phyloP scores from a whole-genome alignment of 1,140 invertebrate species.

The Reticulitermes speratus region DNA sequence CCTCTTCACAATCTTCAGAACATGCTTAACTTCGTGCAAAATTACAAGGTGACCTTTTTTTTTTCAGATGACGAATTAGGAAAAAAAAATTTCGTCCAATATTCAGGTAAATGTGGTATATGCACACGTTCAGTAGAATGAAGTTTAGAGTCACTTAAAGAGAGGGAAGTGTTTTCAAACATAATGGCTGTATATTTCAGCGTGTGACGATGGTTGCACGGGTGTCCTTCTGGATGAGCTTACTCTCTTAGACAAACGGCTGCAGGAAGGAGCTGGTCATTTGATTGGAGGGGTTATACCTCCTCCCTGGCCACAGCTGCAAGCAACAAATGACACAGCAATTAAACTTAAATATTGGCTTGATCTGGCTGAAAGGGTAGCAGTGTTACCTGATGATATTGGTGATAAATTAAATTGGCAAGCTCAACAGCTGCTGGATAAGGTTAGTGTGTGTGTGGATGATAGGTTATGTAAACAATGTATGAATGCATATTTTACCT shows the following conservation, averaged over 20 bases:
- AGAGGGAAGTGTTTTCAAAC: neutral
- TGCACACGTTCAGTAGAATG: no score
- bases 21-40: no score
- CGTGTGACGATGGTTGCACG: conserved; percentile 89
- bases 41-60: no score
- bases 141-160: neutral
- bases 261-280: conserved; percentile 54
- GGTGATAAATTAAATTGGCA: conserved; percentile 39
- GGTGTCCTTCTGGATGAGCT: conserved; percentile 76
- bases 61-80: no score
- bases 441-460: conserved; percentile 33
- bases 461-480: neutral
- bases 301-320: conserved; percentile 67
- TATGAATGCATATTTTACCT: neutral
- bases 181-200: conserved; percentile 53
- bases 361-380: conserved; percentile 8
- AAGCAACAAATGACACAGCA: conserved; percentile 47
- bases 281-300: conserved; percentile 66
- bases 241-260: conserved; percentile 56
- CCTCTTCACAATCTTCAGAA: no score
- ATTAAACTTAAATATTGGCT: conserved; percentile 17
- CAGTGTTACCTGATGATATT: conserved; percentile 33
- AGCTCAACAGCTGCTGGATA: conserved; percentile 39
- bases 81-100: no score
- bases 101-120: no score